Base-by-base conservation (phyloP, 1,140 invertebrate species). In the Leptinotarsa defecta region DNA sequence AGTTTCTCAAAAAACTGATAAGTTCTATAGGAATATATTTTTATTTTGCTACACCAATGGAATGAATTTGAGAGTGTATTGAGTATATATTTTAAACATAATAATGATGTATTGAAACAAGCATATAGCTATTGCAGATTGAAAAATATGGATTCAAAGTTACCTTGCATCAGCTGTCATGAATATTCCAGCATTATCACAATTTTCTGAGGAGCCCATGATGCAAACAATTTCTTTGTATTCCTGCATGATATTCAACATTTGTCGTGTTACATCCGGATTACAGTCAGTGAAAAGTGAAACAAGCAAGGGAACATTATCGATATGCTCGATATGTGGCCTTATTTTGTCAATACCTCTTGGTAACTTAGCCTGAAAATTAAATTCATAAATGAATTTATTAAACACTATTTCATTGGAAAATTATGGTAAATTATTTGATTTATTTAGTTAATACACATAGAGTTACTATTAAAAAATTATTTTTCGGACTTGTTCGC, bases 271-370 rank as follows among this genome's bases (percentile, higher is more conserved):
- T 1, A 94, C 95, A 82, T 91, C 87, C 13, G 96, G 91, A 6
- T 94, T 97, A 86, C 97, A 99, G 86, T 99, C 98, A 3, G 97
- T 99, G 83, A 99, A 99, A 1, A 99, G 88, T 0, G 96, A 98
- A 2, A 99, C 97, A 62, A 98, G 88, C 13, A 99, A 86, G 1
- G 98, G 98, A 49, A 99, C 97, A 88, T 99, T 99, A 85, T 99
- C 98, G 78, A 99, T 95, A 79, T 94, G 89, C 85, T 97, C 94
- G 73, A 99, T 91, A 86, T 99, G 98, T 1, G 97, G 96, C 24
- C 96, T 89, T 77, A 99, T 98, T 86, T 98, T 97, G 81, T 98
- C 95, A 77, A 99, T 99, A 48, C 98, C 98, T 70, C 95, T 90
- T 1, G 98, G 98, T 73, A 99, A 87, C 87, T 98, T 97, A 1